A percentile compares a stretch with the other conserved stretches of the same genome.
Evolutionary conservation across 1,140 invertebrate species (phyloP).

Genomic region (Papilio aristodemus): DNA sequence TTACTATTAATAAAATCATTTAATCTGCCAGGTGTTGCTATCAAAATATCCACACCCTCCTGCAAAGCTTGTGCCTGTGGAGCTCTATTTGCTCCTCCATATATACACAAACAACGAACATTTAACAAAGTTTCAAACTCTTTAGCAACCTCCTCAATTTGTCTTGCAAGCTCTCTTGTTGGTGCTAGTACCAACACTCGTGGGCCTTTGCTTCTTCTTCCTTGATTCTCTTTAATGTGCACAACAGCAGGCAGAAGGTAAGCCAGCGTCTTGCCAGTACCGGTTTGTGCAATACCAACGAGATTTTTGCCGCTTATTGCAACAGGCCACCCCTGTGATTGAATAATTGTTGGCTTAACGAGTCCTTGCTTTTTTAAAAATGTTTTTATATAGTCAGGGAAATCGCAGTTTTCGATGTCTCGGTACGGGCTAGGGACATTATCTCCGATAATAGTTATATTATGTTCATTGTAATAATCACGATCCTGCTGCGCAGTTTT

Average conservation of each 20-base stretch:
- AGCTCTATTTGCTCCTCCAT: slow-evolving; percentile 94
- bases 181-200: slow-evolving; percentile 94
- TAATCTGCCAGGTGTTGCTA: slow-evolving; percentile 96
- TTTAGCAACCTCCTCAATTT: slow-evolving; percentile 95
- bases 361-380: slow-evolving; percentile 88
- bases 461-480: slow-evolving; percentile 66
- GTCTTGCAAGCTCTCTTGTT: slow-evolving; percentile 96
- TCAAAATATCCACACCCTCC: slow-evolving; percentile 91
- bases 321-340: slow-evolving; percentile 94
- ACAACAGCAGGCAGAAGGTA: slow-evolving; percentile 91
- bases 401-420: slow-evolving; percentile 85
- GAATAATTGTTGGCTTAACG: slow-evolving; percentile 91
- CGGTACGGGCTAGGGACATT: slow-evolving; percentile 66
- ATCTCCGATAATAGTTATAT: slow-evolving; percentile 67
- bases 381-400: slow-evolving; percentile 88
- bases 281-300: slow-evolving; percentile 97
- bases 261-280: slow-evolving; percentile 94
- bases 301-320: slow-evolving; percentile 94
- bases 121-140: slow-evolving; percentile 91
- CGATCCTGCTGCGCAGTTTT: slow-evolving; percentile 53
- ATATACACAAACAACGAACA: slow-evolving; percentile 93
- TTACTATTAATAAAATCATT: slow-evolving; percentile 95
- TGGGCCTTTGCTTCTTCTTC: slow-evolving; percentile 90
- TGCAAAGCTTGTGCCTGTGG: slow-evolving; percentile 88
- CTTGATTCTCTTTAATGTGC: slow-evolving; percentile 93